phyloP scores from a whole-genome alignment of 2,888 invertebrate genomes.

The Ennomos fuscantarius region DNA sequence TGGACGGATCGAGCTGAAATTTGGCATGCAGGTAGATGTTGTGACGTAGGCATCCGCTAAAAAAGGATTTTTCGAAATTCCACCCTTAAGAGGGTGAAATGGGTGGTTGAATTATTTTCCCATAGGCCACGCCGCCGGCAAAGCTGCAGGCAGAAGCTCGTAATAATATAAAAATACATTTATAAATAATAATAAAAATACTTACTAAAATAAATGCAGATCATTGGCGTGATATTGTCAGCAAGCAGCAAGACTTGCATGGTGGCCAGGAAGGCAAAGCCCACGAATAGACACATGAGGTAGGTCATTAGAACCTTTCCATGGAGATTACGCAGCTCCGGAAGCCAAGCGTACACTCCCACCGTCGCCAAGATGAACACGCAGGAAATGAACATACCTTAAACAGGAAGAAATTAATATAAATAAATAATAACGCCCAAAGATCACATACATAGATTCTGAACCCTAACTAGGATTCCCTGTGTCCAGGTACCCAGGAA shows the following conservation, averaged over 20 bases:
- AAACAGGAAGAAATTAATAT: constrained; percentile 14
- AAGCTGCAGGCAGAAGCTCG: too few species aligned
- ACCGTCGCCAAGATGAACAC: constrained; percentile 90
- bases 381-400: constrained; percentile 90
- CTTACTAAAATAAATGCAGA: constrained; percentile 60
- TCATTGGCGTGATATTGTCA: constrained; percentile 41
- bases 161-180: background rate
- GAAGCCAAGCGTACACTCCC: constrained; percentile 88
- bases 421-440: too few species aligned
- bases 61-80: too few species aligned
- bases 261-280: constrained; percentile 85
- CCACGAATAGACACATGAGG: constrained; percentile 87
- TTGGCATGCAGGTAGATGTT: too few species aligned
- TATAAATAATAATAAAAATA: constrained; percentile 31
- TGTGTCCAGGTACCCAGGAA: too few species aligned
- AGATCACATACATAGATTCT: too few species aligned
- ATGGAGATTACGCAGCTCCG: constrained; percentile 90
- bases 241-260: constrained; percentile 71
- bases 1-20: too few species aligned
- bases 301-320: constrained; percentile 91
- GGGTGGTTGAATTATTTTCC: too few species aligned
- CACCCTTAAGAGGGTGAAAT: too few species aligned
- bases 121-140: too few species aligned
- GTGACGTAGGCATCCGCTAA: too few species aligned
- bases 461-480: too few species aligned